Conservation (phyloP, 1,140 invertebrate species). For the Leptopilina boulardi region DNA sequence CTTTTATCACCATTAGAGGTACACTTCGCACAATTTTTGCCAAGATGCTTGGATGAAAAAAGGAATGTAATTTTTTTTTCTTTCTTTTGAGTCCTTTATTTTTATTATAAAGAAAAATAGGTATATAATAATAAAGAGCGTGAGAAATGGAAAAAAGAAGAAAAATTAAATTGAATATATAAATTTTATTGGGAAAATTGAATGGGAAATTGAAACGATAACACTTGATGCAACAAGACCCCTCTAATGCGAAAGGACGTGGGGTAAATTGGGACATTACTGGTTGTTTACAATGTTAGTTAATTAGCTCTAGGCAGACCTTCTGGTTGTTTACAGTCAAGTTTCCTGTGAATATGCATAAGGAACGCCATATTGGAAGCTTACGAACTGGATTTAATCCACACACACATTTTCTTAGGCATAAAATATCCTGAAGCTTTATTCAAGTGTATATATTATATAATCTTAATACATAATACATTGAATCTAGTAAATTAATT, state of each 20-base stretch:
- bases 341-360: slow-evolving; percentile 25
- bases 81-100: not conserved
- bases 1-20: slow-evolving; percentile 5
- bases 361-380: not conserved
- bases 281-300: slow-evolving; percentile 55
- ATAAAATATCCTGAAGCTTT: not conserved
- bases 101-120: not conserved
- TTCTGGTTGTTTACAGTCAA: slow-evolving; percentile 16
- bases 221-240: slow-evolving; percentile 16
- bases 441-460: not conserved
- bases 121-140: not conserved
- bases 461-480: not conserved
- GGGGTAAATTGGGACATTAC: slow-evolving; percentile 51
- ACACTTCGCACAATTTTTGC: not conserved
- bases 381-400: not conserved
- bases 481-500: not conserved
- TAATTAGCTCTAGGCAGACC: slow-evolving; percentile 52
- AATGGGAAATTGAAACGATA: slow-evolving; percentile 17
- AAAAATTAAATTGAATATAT: too few relatives aligned
- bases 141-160: too few relatives aligned
- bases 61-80: not conserved
- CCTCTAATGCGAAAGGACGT: slow-evolving; percentile 3
- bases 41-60: not conserved
- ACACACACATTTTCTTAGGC: not conserved
- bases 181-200: not conserved